A percentile compares a stretch with the other conserved stretches of the same genome.
These are phyloP conservation scores for Epirrita christyi DNA, from an alignment of 2,888 invertebrate species.

Conservation along the genomic window DNA sequence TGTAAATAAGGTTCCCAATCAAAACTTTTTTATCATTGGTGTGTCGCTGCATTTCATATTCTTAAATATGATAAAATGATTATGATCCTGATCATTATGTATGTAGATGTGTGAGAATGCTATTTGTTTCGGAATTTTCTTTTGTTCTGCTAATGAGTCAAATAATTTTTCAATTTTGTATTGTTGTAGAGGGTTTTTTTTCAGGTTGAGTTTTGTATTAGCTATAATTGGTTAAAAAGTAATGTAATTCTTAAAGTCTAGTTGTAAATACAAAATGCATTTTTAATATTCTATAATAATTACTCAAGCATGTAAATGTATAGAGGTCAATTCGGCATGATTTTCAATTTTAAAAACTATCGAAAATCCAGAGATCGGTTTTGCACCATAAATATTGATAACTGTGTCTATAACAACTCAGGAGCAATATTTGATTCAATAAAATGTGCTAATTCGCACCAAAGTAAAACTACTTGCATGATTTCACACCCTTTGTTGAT, in stretches of 20 bases:
- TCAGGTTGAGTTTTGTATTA: slow-evolving; percentile 3
- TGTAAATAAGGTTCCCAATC: too few species aligned
- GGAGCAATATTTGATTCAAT: slow-evolving; percentile 8
- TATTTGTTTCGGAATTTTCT: slow-evolving; percentile 3
- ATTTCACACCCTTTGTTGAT: slow-evolving; percentile 1
- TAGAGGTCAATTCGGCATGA: slow-evolving; percentile 22
- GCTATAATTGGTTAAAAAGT: not conserved
- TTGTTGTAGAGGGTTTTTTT: not conserved
- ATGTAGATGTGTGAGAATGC: slow-evolving; percentile 10
- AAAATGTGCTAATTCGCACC: slow-evolving; percentile 23
- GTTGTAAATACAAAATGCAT: slow-evolving; percentile 14
- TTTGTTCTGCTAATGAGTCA: not conserved
- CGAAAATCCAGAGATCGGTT: not conserved
- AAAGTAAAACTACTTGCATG: slow-evolving; percentile 20
- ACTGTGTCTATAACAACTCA: slow-evolving; percentile 9
- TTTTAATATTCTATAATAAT: slow-evolving; percentile 1
- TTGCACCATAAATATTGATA: slow-evolving; percentile 2
- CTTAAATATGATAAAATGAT: not conserved
- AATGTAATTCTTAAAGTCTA: not conserved
- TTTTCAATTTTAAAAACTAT: slow-evolving; percentile 1
- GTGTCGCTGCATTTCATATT: slow-evolving; percentile 13
- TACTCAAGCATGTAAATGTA: slow-evolving; percentile 17
- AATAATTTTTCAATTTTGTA: not conserved
- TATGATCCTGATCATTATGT: not conserved
- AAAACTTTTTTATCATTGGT: too few species aligned